Evolutionary conservation across 1,140 invertebrate species (phyloP).

Genomic region (Scaptomyza hsui): DNA sequence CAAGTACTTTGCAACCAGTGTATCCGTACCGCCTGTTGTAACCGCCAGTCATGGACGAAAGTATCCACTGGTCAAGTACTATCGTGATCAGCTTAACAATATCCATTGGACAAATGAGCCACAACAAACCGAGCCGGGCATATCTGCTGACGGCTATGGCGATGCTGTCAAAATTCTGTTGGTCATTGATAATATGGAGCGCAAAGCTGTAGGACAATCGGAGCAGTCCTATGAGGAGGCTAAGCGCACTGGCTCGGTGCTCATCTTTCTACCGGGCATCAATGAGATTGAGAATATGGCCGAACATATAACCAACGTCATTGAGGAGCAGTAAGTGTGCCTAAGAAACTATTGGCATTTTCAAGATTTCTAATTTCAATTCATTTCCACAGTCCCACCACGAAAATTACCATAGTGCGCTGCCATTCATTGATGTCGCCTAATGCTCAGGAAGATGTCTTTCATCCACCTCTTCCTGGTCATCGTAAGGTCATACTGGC

Average conservation of each 20-base stretch:
- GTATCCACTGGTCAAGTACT: constrained; percentile 87
- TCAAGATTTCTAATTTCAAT: not conserved
- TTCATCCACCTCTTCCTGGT: constrained; percentile 84
- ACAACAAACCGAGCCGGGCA: constrained; percentile 85
- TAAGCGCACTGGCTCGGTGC: constrained; percentile 86
- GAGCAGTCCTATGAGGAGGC: constrained; percentile 39
- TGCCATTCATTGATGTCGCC: constrained; percentile 77
- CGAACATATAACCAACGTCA: constrained; percentile 69
- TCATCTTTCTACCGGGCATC: constrained; percentile 95
- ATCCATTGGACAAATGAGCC: constrained; percentile 61
- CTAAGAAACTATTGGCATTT: too few species aligned
- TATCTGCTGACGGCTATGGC: constrained; percentile 85
- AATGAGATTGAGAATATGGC: constrained; percentile 89
- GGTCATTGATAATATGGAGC: constrained; percentile 90
- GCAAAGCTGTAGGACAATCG: constrained; percentile 31
- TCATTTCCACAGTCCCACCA: constrained; percentile 15
- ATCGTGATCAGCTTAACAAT: constrained; percentile 87
- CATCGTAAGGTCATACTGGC: constrained; percentile 94
- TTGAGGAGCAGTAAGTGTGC: constrained; percentile 51
- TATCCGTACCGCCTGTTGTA: constrained; percentile 86
- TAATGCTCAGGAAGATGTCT: constrained; percentile 63
- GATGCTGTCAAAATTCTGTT: constrained; percentile 88
- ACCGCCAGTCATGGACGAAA: constrained; percentile 85
- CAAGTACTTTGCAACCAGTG: constrained; percentile 88
- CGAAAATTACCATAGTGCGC: constrained; percentile 62